Base-by-base conservation (phyloP, 2,797 vertebrate species). In the Fistularia tabacaria region DNA sequence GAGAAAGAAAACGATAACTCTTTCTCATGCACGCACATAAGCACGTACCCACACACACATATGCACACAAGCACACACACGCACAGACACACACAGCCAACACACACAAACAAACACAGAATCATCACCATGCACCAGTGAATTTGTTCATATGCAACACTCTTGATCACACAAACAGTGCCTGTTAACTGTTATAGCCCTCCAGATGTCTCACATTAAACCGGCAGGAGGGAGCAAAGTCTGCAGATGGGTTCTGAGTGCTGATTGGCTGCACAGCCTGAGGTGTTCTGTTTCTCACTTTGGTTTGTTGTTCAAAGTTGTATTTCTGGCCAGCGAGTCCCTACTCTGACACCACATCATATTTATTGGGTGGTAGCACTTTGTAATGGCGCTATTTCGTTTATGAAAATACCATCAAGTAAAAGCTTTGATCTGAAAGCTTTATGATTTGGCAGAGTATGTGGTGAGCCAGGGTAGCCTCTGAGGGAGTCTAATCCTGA, bases 191-290 rank as follows among this genome's bases (percentile, higher is more conserved):
- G 68, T 77, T 76, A 82, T 76, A 78, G 66, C 68, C 61, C 7
- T 78, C 71, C 79, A 85, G 83, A 80, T 76, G 82, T 76, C 71
- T 63, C 63, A 14, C 51, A 64, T 72, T 73, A 70, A 70, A 61
- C 44, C 39, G 64, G 58, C 67, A 66, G 65, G 42, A 66, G 54
- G 56, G 69, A 57, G 57, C 70, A 56, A 62, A 15, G 62, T 40
- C 45, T 49, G 7, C 46, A 45, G 47, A 63, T 38, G 54, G 51
- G 44, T 59, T 52, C 57, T 3, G 65, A 54, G 63, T 46, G 1
- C n/a, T 51, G 66, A 73, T 71, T 58, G 74, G 73, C 72, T 74
- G 36, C 11, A 47, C 59, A 25, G 25, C 25, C 25, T 25, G 25
- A 25, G 25, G 25, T 25, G 25, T 25, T 25, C 25, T 37, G 47